Evolutionary conservation across 2,797 vertebrate species (phyloP).

Genomic region (Chrosomus eos): DNA sequence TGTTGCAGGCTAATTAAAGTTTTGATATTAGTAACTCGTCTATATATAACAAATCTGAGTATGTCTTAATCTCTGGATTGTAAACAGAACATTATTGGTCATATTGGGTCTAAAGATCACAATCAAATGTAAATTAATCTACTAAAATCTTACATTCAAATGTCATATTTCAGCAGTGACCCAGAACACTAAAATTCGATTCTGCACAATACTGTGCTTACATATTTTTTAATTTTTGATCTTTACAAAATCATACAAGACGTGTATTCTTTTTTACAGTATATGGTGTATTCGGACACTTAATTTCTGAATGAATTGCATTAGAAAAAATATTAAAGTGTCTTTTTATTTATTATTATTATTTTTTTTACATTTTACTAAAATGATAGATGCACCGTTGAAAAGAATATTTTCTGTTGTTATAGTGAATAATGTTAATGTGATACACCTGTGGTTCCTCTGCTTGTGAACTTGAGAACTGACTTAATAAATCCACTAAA

Average conservation of each 20-base stretch:
- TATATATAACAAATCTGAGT: neutral
- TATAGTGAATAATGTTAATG: neutral
- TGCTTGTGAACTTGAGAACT: neutral
- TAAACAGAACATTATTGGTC: neutral
- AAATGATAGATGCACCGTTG: neutral
- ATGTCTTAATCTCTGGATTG: neutral
- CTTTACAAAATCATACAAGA: neutral
- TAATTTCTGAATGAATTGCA: neutral
- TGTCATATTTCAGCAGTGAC: neutral
- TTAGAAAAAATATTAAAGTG: neutral
- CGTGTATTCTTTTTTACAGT: no score
- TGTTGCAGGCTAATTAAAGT: neutral
- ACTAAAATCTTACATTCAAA: neutral
- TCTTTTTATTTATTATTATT: no score
- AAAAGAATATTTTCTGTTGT: neutral
- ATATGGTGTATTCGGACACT: neutral
- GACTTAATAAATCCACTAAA: neutral
- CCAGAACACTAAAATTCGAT: neutral
- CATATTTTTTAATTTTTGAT: neutral
- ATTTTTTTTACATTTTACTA: neutral
- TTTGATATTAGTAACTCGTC: neutral
- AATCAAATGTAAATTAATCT: neutral
- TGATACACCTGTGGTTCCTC: neutral
- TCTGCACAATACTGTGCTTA: neutral
- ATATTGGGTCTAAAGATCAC: neutral